Evolutionary conservation across 2,113 vertebrate species (phyloP).

Genomic region (Pygoscelis adeliae): DNA sequence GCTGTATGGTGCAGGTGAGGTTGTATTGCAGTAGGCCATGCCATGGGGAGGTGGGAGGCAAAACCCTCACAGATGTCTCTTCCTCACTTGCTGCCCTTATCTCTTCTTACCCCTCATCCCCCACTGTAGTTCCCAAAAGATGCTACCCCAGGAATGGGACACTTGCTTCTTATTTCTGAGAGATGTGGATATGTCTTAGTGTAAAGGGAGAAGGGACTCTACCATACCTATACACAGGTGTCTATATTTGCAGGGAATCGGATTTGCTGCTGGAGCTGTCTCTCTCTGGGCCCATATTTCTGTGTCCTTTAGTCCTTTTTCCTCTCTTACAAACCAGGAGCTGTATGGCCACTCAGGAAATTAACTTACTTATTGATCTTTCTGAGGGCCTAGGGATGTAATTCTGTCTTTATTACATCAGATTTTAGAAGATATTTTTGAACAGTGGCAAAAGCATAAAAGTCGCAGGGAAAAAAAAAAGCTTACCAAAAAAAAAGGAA

Average conservation of each 20-base stretch:
- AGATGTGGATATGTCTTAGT: neutral
- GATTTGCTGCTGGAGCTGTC: neutral
- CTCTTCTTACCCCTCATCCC: neutral
- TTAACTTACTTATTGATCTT: conserved; percentile 56
- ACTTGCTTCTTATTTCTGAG: neutral
- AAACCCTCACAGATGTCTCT: neutral
- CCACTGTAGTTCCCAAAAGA: accelerated
- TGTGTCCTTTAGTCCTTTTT: neutral
- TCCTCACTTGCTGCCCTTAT: neutral
- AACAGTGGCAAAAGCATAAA: conserved; percentile 17
- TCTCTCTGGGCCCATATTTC: neutral
- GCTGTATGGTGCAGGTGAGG: neutral
- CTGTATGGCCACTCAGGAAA: conserved; percentile 42
- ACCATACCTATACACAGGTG: too few species aligned
- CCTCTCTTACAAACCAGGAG: neutral
- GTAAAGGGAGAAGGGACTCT: neutral
- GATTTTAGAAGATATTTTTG: conserved; percentile 45
- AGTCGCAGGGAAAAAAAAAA: neutral
- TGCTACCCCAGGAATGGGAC: neutral
- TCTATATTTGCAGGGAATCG: neutral
- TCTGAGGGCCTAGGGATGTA: conserved; percentile 17
- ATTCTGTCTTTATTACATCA: conserved; percentile 51
- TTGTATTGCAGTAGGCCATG: neutral
- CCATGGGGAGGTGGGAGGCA: neutral
- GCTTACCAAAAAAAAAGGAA: neutral